Evolutionary conservation across 2,797 vertebrate genomes (phyloP).

Genomic region (Iguana delicatissima): DNA sequence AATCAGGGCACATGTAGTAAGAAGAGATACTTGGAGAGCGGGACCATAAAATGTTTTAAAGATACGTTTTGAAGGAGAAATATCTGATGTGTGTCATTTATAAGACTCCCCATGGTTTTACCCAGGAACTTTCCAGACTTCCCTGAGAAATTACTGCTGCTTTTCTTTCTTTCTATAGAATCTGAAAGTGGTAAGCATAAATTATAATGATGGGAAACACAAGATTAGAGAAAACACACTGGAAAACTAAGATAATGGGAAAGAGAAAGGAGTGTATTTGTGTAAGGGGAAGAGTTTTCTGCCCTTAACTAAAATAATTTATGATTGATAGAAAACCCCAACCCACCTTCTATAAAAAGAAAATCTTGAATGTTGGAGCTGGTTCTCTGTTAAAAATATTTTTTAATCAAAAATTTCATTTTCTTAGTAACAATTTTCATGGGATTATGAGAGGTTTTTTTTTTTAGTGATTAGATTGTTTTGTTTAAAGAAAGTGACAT

Average conservation of each 20-base stretch:
- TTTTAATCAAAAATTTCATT: conserved; percentile 15
- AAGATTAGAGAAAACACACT: not conserved
- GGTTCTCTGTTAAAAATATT: not conserved
- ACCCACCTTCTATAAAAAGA: not conserved
- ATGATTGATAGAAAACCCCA: not conserved
- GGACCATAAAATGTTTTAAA: not conserved
- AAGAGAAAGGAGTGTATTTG: not conserved
- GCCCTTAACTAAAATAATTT: not conserved
- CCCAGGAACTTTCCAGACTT: not conserved
- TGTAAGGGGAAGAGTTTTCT: not conserved
- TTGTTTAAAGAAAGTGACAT: not conserved
- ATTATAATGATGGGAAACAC: not conserved
- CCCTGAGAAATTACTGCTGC: conserved; percentile 24
- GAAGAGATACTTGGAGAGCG: not conserved
- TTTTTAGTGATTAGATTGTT: not conserved
- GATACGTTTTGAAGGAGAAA: not conserved
- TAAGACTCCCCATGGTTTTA: not conserved
- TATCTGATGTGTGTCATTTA: not conserved
- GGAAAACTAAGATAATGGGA: not conserved
- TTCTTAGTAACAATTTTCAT: not conserved
- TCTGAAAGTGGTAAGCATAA: conserved; percentile 20
- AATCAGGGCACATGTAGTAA: not conserved
- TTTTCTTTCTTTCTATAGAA: not conserved
- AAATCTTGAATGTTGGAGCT: not conserved
- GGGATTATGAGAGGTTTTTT: not conserved